Conservation (phyloP, 2,113 vertebrate species). For the Anolis sagrei region DNA sequence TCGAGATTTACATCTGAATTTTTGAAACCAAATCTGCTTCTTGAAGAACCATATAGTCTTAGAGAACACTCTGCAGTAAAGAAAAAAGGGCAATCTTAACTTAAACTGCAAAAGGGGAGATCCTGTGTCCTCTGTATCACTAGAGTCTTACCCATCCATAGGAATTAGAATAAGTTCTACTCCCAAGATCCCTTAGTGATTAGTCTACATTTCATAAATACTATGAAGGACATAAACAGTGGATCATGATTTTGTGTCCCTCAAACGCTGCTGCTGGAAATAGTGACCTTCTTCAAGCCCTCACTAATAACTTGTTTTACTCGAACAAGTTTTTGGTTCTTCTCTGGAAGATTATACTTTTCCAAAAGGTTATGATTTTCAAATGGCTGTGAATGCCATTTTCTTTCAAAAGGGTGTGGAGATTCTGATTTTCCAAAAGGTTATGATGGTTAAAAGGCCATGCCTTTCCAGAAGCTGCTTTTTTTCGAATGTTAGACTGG, state of each 20-base stretch:
- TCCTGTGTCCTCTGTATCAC: neutral
- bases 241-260: neutral
- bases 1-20: constrained; percentile 94
- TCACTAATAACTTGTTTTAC: no score
- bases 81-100: constrained; percentile 30
- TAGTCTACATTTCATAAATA: neutral
- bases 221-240: neutral
- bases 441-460: no score
- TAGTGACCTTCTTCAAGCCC: no score
- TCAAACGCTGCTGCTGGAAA: neutral
- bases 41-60: constrained; percentile 94
- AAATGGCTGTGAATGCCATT: no score
- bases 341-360: no score
- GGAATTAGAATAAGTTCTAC: neutral
- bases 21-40: constrained; percentile 91
- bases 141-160: neutral
- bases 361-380: no score
- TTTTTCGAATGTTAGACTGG: neutral
- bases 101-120: neutral
- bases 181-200: neutral
- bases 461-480: no score
- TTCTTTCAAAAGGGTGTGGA: no score
- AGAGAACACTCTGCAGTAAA: constrained; percentile 85
- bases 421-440: no score
- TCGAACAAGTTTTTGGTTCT: no score